phyloP scores from a whole-genome alignment of 2,888 invertebrate species.

The Steinernema hermaphroditum region DNA sequence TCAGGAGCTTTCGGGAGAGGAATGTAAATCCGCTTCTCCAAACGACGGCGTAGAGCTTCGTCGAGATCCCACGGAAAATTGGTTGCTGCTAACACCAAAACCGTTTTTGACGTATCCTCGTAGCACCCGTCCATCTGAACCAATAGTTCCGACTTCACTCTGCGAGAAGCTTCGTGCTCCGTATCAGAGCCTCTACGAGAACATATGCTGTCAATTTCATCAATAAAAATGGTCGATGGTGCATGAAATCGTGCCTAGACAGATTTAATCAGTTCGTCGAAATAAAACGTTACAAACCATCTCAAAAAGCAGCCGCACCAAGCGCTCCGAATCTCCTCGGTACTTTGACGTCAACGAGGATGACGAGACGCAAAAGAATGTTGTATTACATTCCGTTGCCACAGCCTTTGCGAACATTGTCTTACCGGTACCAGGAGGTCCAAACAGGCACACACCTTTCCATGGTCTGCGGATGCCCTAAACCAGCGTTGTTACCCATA shows the following conservation, averaged over 20 bases:
- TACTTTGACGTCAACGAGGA: constrained; percentile 97
- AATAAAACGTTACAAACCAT: constrained; percentile 77
- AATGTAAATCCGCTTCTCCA: constrained; percentile 97
- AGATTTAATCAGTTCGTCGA: no score
- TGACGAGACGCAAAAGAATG: constrained; percentile 81
- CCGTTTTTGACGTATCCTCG: constrained; percentile 68
- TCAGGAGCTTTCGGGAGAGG: constrained; percentile 83
- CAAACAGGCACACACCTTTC: constrained; percentile 79
- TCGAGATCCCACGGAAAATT: constrained; percentile 97
- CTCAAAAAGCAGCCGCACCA: constrained; percentile 91
- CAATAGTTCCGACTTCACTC: constrained; percentile 93
- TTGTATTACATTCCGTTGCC: constrained; percentile 71
- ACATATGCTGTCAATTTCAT: constrained; percentile 84
- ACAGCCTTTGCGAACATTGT: constrained; percentile 70
- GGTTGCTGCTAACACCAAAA: constrained; percentile 96
- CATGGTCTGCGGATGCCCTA: constrained; percentile 75
- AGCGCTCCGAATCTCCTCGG: constrained; percentile 97
- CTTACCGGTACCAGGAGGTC: constrained; percentile 73
- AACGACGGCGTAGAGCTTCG: constrained; percentile 83
- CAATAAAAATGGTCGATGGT: constrained; percentile 96
- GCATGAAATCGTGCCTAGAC: constrained; percentile 91
- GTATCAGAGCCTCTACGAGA: constrained; percentile 92
- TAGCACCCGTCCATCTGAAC: constrained; percentile 88
- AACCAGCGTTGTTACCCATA: constrained; percentile 61
- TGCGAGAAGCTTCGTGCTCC: constrained; percentile 92